Percentiles rank a stretch among this genome's conserved stretches.
Evolutionary conservation across 2,797 vertebrate genomes (phyloP).

Genomic region (Gadopsis marmoratus): DNA sequence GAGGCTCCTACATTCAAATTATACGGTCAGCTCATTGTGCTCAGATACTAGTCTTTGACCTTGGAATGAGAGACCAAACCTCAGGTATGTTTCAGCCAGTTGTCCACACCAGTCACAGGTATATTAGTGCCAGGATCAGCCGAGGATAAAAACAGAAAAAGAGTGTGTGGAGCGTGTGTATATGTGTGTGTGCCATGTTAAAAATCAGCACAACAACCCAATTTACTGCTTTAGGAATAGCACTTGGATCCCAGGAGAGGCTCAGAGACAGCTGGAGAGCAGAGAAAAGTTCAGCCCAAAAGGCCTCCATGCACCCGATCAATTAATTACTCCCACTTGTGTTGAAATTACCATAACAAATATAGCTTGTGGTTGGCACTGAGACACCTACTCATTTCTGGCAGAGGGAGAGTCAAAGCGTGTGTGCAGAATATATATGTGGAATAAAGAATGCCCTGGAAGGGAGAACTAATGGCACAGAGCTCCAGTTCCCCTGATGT

Average conservation of each 20-base stretch:
- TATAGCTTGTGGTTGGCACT: conserved; percentile 30
- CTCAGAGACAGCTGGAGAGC: conserved; percentile 27
- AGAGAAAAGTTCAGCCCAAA: conserved; percentile 34
- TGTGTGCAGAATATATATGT: conserved; percentile 21
- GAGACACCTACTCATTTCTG: conserved; percentile 29
- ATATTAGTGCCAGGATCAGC: conserved; percentile 30
- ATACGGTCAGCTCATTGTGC: conserved; percentile 26
- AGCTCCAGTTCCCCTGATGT: conserved; percentile 13
- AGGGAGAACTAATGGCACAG: conserved; percentile 40
- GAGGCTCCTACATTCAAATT: conserved; percentile 36
- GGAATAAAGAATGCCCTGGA: conserved; percentile 37
- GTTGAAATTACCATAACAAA: conserved; percentile 67
- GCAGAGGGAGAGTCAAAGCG: conserved; percentile 1
- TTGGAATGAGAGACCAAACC: conserved; percentile 33
- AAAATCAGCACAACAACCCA: conserved; percentile 36
- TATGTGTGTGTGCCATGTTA: conserved; percentile 2
- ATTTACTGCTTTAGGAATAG: conserved; percentile 45
- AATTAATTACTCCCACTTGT: conserved; percentile 69
- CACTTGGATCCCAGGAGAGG: conserved; percentile 39
- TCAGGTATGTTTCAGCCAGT: conserved; percentile 13
- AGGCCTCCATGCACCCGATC: conserved; percentile 54
- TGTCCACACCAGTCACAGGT: conserved; percentile 24
- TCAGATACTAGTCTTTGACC: conserved; percentile 36
- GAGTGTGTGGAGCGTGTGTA: neutral
- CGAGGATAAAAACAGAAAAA: conserved; percentile 5